Evolutionary conservation across 2,797 vertebrate species (phyloP).

Genomic region (Liasis olivaceus): DNA sequence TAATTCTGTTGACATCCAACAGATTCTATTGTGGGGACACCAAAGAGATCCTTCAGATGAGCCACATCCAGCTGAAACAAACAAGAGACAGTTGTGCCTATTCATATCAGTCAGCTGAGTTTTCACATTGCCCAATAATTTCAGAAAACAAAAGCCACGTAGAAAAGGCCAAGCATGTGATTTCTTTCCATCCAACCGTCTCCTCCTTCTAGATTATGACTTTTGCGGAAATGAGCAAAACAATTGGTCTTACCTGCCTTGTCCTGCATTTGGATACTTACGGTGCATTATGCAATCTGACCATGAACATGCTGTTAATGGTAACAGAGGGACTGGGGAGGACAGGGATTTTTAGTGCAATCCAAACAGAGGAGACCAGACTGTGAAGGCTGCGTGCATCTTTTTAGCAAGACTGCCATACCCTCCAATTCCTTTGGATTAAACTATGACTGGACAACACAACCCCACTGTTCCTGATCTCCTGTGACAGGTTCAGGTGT

Average conservation of each 20-base stretch:
- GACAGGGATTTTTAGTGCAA: neutral
- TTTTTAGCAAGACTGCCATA: too few species aligned
- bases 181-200: neutral
- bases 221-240: neutral
- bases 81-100: neutral
- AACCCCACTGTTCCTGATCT: neutral
- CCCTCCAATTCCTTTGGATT: neutral
- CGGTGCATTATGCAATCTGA: neutral
- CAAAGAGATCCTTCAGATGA: neutral
- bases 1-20: neutral
- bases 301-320: too few species aligned
- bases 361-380: neutral
- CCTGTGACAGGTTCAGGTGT: neutral
- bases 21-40: too few species aligned
- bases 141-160: neutral
- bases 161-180: neutral
- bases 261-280: neutral
- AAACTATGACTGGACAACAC: neutral
- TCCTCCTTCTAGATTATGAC: neutral
- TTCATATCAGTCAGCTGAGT: neutral
- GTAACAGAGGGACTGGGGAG: neutral
- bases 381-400: neutral
- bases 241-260: neutral
- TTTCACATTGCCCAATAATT: neutral
- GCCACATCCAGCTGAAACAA: neutral